Percentiles rank a stretch among this genome's conserved stretches.
Evolutionary conservation across 1,140 invertebrate genomes (phyloP).

Genomic region (Globodera ellingtonae): DNA sequence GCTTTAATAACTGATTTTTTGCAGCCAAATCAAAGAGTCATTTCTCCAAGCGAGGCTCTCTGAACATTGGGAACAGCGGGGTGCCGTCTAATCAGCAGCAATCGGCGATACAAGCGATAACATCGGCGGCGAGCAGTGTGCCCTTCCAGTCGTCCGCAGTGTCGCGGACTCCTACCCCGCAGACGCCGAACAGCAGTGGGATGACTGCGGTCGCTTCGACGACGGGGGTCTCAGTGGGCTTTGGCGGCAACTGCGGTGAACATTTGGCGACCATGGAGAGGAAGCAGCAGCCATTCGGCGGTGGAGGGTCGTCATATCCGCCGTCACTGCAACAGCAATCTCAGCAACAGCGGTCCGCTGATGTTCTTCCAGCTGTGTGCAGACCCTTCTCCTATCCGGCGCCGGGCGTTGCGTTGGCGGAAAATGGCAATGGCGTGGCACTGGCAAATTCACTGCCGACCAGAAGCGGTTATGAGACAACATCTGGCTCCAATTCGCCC

Average conservation of each 20-base stretch:
- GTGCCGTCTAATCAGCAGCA: constrained; percentile 2
- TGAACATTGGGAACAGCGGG: background rate
- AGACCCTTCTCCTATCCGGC: constrained; percentile 18
- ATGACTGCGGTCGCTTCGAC: background rate
- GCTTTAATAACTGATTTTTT: background rate
- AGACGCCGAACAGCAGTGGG: constrained; percentile 21
- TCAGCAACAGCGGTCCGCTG: constrained; percentile 18
- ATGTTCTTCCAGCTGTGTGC: background rate
- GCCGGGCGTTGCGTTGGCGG: constrained; percentile 12
- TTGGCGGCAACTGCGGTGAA: constrained; percentile 10
- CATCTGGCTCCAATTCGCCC: constrained; percentile 10
- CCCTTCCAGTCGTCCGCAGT: background rate
- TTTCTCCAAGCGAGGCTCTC: background rate
- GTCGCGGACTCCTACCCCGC: constrained; percentile 1
- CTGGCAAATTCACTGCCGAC: constrained; percentile 6
- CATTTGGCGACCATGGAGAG: background rate
- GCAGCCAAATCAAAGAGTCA: background rate
- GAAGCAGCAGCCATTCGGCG: background rate
- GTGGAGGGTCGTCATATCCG: background rate
- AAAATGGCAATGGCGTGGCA: constrained; percentile 7
- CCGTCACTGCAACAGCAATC: constrained; percentile 6
- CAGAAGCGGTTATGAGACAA: constrained; percentile 6
- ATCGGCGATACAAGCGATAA: background rate
- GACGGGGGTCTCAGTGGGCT: background rate
- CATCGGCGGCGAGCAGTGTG: background rate